Evolutionary conservation across 2,113 vertebrate species (phyloP).

Genomic region (Cacatua alba): DNA sequence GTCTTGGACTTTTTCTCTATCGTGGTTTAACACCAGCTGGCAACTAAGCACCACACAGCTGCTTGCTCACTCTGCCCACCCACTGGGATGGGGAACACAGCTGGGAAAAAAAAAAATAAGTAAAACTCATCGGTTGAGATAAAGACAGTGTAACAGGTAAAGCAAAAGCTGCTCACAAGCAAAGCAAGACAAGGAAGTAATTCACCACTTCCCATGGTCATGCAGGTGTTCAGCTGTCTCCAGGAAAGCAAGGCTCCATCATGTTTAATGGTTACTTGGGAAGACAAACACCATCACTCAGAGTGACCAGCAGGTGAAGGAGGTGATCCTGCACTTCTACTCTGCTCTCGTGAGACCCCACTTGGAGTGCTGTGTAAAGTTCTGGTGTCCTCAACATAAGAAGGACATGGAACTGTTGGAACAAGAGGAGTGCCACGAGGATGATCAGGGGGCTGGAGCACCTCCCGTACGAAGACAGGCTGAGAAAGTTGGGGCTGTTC

Average conservation of each 20-base stretch:
- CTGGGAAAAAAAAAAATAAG: neutral
- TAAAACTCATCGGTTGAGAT: neutral
- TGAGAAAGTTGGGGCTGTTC: too few relatives aligned
- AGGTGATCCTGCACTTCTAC: too few relatives aligned
- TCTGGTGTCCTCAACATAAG: neutral
- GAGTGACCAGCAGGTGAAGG: neutral
- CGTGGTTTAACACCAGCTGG: neutral
- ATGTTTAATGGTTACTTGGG: neutral
- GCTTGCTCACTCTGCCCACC: neutral
- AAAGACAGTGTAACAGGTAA: neutral
- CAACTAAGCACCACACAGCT: neutral
- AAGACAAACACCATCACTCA: neutral
- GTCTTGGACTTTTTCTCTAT: neutral
- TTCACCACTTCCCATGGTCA: neutral
- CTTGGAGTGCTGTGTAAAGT: neutral
- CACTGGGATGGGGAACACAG: neutral
- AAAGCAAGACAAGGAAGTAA: neutral
- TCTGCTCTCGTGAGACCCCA: neutral
- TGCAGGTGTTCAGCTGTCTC: neutral
- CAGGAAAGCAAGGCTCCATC: neutral
- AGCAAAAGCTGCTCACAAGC: neutral
- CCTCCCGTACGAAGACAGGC: too few relatives aligned
- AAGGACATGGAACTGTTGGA: neutral
- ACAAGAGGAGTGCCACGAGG: neutral
- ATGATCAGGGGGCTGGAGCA: too few relatives aligned